Conservation (phyloP, 2,797 vertebrate species). For the Rhinogobio ventralis region DNA sequence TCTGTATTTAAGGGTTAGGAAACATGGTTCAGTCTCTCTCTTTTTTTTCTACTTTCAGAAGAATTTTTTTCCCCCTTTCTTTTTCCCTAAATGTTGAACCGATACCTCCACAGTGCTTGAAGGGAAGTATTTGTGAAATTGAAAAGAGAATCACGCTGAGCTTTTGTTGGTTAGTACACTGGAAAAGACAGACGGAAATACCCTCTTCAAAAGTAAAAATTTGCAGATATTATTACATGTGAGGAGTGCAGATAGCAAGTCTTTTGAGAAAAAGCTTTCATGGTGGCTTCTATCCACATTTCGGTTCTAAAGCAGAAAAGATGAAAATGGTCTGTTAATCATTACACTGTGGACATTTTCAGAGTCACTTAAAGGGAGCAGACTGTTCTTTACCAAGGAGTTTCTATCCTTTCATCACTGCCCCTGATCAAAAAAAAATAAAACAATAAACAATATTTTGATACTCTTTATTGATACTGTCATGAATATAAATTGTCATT, state of each 20-base stretch:
- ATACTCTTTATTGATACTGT: background rate
- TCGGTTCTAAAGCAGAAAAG: background rate
- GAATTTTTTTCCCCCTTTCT: background rate
- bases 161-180: constrained; percentile 42
- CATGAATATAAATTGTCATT: background rate
- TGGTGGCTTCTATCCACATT: constrained; percentile 17
- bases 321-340: constrained; percentile 24
- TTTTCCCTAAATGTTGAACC: constrained; percentile 42
- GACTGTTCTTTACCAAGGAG: background rate
- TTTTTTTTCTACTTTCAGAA: background rate
- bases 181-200: constrained; percentile 33
- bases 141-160: constrained; percentile 51
- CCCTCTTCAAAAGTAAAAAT: constrained; percentile 36
- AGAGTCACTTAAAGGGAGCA: background rate
- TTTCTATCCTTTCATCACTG: background rate
- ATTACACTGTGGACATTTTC: constrained; percentile 31
- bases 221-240: constrained; percentile 22
- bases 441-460: background rate
- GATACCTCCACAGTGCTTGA: constrained; percentile 35
- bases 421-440: too few species aligned
- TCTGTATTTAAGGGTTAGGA: constrained; percentile 37
- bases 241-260: constrained; percentile 23
- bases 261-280: constrained; percentile 17
- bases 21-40: constrained; percentile 31
- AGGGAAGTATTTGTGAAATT: constrained; percentile 43